These are phyloP conservation scores for Entosphenus tridentatus DNA, from an alignment of 2,113 vertebrate species.

Conservation along the genomic window DNA sequence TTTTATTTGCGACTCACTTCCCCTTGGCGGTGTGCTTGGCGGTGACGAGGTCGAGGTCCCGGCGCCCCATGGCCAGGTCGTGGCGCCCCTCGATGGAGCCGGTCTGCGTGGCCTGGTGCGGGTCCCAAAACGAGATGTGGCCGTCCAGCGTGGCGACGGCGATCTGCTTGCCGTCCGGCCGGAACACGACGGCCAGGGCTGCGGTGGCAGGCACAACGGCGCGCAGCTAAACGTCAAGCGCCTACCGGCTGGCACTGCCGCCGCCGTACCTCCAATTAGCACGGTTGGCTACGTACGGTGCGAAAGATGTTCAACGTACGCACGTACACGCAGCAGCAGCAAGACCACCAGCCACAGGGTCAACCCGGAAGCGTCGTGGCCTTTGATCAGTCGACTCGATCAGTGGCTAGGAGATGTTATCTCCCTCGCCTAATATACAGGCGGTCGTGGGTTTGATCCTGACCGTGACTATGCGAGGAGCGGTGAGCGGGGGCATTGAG, in stretches of 20 bases:
- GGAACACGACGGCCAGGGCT: slow-evolving; percentile 53
- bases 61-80: slow-evolving; percentile 61
- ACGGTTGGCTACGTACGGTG: no score
- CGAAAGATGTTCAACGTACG: no score
- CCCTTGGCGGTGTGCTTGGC: slow-evolving; percentile 72
- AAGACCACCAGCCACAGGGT: no score
- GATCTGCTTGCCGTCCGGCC: slow-evolving; percentile 59
- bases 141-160: slow-evolving; percentile 59
- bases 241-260: background rate
- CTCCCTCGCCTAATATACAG: no score
- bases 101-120: slow-evolving; percentile 35
- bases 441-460: no score
- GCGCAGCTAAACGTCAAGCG: background rate
- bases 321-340: no score
- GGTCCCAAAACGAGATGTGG: slow-evolving; percentile 72
- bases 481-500: no score
- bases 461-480: no score
- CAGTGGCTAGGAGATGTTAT: no score
- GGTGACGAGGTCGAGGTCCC: slow-evolving; percentile 68
- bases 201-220: background rate
- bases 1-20: slow-evolving; percentile 36
- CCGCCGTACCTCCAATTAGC: background rate
- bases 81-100: slow-evolving; percentile 56
- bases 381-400: no score
- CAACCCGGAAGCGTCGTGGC: no score